Evolutionary conservation across 2,888 invertebrate species (phyloP).

Genomic region (Phlogophora meticulosa): DNA sequence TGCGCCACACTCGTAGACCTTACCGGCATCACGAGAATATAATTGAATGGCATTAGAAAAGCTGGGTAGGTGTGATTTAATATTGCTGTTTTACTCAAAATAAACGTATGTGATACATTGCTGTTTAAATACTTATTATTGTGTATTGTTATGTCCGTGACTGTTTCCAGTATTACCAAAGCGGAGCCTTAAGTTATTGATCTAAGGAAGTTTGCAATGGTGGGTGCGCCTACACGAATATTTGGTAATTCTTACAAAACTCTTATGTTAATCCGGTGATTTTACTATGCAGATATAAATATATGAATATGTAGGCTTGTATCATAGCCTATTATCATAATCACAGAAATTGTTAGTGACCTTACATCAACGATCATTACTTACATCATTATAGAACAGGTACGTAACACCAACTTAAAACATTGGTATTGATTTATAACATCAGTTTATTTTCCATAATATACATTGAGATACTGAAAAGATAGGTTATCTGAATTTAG

Average conservation of each 20-base stretch:
- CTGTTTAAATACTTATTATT: constrained; percentile 9
- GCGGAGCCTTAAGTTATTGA: constrained; percentile 22
- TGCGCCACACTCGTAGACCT: constrained; percentile 17
- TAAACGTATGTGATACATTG: background rate
- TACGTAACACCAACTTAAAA: constrained; percentile 6
- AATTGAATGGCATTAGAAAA: constrained; percentile 21
- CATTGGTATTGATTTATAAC: constrained; percentile 1
- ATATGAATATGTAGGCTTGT: constrained; percentile 23
- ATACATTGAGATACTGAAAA: constrained; percentile 6
- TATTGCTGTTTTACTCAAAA: constrained; percentile 11
- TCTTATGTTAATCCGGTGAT: constrained; percentile 32
- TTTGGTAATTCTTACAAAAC: constrained; percentile 54
- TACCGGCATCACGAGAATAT: background rate
- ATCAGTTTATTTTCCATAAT: constrained; percentile 27
- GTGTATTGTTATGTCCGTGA: constrained; percentile 30
- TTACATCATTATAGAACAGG: constrained; percentile 3
- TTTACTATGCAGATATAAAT: constrained; percentile 24
- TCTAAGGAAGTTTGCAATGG: constrained; percentile 45
- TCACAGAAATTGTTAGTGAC: constrained; percentile 15
- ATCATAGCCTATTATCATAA: constrained; percentile 34
- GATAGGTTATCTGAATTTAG: constrained; percentile 16
- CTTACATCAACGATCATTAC: constrained; percentile 17
- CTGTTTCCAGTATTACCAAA: constrained; percentile 47
- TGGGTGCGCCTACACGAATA: constrained; percentile 33
- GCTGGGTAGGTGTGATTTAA: background rate